These are phyloP conservation scores for Ischnura elegans DNA, from an alignment of 2,888 invertebrate species.

Conservation along the genomic window DNA sequence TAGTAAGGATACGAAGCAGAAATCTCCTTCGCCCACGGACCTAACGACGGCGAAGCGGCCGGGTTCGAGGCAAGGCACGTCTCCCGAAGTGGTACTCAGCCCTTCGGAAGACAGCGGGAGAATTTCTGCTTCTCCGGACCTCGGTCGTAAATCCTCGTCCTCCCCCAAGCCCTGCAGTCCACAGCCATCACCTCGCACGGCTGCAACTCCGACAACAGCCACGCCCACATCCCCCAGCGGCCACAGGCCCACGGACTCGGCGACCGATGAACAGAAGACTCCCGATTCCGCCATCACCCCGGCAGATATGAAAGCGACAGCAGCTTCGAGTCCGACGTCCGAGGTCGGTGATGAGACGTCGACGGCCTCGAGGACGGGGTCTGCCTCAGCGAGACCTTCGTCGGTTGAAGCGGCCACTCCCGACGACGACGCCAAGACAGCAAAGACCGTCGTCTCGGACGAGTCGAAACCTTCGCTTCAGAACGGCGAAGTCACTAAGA, in stretches of 20 bases:
- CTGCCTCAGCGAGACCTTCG: slow-evolving; percentile 38
- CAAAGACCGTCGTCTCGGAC: background rate
- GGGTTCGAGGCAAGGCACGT: slow-evolving; percentile 46
- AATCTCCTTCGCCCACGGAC: slow-evolving; percentile 36
- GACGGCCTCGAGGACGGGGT: slow-evolving; percentile 45
- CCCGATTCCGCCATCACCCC: slow-evolving; percentile 32
- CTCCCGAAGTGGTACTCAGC: slow-evolving; percentile 48
- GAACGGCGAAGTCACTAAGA: background rate
- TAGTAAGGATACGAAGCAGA: background rate
- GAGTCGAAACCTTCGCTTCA: background rate
- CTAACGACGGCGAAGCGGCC: slow-evolving; percentile 43
- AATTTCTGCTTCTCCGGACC: slow-evolving; percentile 42
- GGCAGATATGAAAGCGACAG: slow-evolving; percentile 32
- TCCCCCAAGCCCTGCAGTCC: slow-evolving; percentile 40
- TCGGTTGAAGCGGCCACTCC: slow-evolving; percentile 50
- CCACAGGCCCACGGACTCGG: background rate
- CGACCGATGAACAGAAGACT: background rate
- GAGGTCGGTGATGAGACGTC: slow-evolving; percentile 54
- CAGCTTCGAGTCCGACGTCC: slow-evolving; percentile 44
- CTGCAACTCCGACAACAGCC: background rate
- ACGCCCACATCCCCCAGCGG: slow-evolving; percentile 44
- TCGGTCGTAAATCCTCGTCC: slow-evolving; percentile 40
- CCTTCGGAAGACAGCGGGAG: slow-evolving; percentile 59
- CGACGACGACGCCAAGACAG: slow-evolving; percentile 30
- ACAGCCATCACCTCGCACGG: background rate